phyloP scores from a whole-genome alignment of 2,113 vertebrate genomes.

The Oryzias melastigma region DNA sequence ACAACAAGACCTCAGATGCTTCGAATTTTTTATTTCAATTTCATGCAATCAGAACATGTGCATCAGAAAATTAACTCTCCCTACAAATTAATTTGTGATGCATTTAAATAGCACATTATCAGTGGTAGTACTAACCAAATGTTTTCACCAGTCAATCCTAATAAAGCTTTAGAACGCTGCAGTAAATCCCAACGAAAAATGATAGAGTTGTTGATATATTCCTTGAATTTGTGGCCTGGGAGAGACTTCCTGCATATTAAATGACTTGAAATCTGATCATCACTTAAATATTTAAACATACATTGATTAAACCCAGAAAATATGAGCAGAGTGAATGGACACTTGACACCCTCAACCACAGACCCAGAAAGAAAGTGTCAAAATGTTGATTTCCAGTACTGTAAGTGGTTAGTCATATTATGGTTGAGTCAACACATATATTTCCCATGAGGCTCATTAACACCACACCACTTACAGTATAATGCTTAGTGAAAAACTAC shows the following conservation, averaged over 20 bases:
- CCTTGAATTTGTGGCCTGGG: not conserved
- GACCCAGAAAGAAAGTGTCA: constrained; percentile 8
- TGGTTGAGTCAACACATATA: constrained; percentile 15
- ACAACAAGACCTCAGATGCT: not conserved
- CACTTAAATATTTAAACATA: constrained; percentile 42
- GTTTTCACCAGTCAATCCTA: too few relatives aligned
- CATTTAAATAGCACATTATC: too few relatives aligned
- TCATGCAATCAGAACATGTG: too few relatives aligned
- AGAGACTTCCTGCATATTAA: constrained; percentile 18
- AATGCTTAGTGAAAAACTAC: not conserved
- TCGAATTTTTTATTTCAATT: not conserved
- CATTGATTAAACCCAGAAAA: constrained; percentile 15
- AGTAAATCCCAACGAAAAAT: too few relatives aligned
- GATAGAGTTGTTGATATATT: too few relatives aligned
- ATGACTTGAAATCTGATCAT: constrained; percentile 35
- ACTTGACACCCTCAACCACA: constrained; percentile 19
- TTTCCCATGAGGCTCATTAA: constrained; percentile 24
- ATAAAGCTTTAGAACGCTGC: too few relatives aligned
- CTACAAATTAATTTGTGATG: too few relatives aligned
- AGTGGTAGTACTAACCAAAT: too few relatives aligned
- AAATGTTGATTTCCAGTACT: constrained; percentile 28
- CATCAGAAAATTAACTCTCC: too few relatives aligned
- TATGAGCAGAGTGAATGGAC: constrained; percentile 8
- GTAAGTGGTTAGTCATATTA: constrained; percentile 8
- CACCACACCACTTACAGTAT: constrained; percentile 7